Percentiles rank a stretch among this genome's conserved stretches.
Evolutionary conservation across 2,888 invertebrate species (phyloP).

Genomic region (Bugulina stolonifera): DNA sequence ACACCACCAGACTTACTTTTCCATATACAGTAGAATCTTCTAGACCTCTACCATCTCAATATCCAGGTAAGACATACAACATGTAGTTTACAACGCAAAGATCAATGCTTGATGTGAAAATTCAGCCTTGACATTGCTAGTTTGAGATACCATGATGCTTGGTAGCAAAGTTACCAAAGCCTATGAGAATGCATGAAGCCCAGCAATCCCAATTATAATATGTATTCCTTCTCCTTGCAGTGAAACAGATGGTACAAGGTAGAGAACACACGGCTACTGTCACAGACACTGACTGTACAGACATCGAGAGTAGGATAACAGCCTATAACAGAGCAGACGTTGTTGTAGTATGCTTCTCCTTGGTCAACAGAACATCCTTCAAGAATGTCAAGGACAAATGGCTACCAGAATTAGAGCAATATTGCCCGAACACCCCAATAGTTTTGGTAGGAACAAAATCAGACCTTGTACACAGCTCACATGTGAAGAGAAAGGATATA

Average conservation of each 20-base stretch:
- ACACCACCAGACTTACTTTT: constrained; percentile 6
- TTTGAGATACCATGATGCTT: too few species aligned
- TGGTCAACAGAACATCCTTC: constrained; percentile 10
- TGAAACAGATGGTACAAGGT: not conserved
- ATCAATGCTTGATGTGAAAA: too few species aligned
- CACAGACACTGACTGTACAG: not conserved
- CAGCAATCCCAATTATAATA: too few species aligned
- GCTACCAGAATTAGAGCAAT: constrained; percentile 12
- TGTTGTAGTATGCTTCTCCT: constrained; percentile 3
- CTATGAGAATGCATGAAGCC: too few species aligned
- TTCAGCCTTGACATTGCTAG: too few species aligned
- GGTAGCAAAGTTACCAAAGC: too few species aligned
- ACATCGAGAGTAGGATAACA: not conserved
- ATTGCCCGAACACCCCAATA: constrained; percentile 15
- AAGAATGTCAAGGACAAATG: constrained; percentile 8
- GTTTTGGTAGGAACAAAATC: constrained; percentile 18
- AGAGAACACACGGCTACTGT: not conserved
- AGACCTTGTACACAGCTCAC: constrained; percentile 13
- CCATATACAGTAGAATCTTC: not conserved
- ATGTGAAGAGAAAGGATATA: not conserved
- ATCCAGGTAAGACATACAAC: constrained; percentile 17
- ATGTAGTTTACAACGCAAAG: too few species aligned
- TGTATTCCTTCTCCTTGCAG: constrained; percentile 1
- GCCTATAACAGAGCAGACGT: constrained; percentile 10
- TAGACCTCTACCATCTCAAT: constrained; percentile 14